These are phyloP conservation scores for Prunella fulvescens DNA, from an alignment of 2,113 vertebrate genomes.

Conservation along the genomic window DNA sequence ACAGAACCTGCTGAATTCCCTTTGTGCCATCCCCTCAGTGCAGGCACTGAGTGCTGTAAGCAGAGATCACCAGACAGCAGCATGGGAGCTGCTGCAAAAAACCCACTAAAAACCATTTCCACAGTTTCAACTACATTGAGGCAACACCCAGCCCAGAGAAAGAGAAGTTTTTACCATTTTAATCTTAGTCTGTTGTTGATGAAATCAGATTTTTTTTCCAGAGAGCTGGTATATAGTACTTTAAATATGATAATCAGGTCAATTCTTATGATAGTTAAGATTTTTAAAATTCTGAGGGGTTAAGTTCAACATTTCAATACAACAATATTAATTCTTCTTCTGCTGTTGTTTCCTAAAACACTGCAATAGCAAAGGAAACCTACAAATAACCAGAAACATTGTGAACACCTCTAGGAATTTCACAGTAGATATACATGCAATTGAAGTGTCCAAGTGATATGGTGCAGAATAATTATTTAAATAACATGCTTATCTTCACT, in stretches of 20 bases:
- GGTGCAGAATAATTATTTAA: constrained; percentile 57
- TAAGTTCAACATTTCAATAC: not conserved
- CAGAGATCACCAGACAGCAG: not conserved
- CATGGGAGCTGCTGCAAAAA: not conserved
- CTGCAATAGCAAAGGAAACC: not conserved
- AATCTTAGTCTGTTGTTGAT: not conserved
- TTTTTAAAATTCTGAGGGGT: not conserved
- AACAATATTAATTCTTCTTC: not conserved
- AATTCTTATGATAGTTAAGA: not conserved
- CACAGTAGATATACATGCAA: not conserved
- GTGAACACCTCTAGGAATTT: constrained; percentile 26
- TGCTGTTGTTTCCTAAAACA: not conserved
- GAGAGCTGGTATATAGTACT: not conserved
- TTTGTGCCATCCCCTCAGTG: not conserved
- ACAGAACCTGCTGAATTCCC: not conserved
- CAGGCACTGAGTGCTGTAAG: not conserved
- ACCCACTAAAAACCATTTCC: rapidly evolving
- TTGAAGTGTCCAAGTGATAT: constrained; percentile 24
- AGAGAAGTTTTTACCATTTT: not conserved
- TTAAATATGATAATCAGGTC: not conserved
- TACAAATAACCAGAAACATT: not conserved
- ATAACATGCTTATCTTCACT: constrained; percentile 19
- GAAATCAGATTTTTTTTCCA: not conserved
- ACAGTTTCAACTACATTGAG: not conserved
- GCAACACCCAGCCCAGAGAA: not conserved